phyloP scores from a whole-genome alignment of 2,113 vertebrate species.

The Cyrtonyx montezumae region DNA sequence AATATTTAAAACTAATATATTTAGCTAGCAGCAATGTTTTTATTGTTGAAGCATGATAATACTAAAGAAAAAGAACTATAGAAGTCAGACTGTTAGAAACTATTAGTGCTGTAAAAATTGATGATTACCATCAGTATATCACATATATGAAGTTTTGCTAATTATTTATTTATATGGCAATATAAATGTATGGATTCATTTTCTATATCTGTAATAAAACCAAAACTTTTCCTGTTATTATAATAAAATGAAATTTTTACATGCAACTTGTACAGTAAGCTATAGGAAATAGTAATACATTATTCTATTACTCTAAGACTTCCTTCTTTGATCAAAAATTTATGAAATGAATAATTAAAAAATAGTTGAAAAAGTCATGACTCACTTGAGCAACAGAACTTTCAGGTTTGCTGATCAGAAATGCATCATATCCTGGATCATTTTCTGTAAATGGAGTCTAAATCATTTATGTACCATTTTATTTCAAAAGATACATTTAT shows the following conservation, averaged over 20 bases:
- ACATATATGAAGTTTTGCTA: background rate
- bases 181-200: background rate
- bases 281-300: background rate
- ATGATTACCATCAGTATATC: background rate
- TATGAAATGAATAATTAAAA: background rate
- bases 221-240: background rate
- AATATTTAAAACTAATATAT: background rate
- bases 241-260: background rate
- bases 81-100: background rate
- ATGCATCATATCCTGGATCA: fast-evolving
- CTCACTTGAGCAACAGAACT: fast-evolving
- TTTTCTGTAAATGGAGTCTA: background rate
- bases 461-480: background rate
- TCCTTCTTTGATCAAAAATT: background rate
- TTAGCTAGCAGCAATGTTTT: background rate
- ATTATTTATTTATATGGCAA: background rate
- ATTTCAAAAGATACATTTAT: background rate
- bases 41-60: background rate
- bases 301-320: background rate
- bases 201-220: background rate
- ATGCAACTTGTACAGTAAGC: background rate
- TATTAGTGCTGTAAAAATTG: background rate
- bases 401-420: background rate
- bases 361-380: background rate
- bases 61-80: background rate